Conservation (phyloP, 2,113 vertebrate genomes). For the Ivindomyrus marchei region DNA sequence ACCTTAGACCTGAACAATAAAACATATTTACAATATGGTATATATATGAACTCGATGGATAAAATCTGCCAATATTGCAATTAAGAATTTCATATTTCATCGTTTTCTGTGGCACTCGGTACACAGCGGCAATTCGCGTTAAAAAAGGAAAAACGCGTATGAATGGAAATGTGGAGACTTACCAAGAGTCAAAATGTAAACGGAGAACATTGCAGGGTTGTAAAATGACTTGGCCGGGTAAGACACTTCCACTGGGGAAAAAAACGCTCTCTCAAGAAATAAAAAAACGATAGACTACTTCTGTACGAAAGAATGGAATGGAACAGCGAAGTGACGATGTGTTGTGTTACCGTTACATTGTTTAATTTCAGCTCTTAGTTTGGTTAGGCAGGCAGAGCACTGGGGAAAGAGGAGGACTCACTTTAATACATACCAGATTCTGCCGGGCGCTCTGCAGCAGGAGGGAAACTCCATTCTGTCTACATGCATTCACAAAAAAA, state of each 20-base stretch:
- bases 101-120: not conserved
- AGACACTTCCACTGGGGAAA: not conserved
- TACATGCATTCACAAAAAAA: not conserved
- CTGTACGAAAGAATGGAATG: not conserved
- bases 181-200: conserved; percentile 20
- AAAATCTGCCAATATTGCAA: not conserved
- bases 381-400: not conserved
- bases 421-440: conserved; percentile 20
- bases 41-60: not conserved
- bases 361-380: conserved; percentile 18
- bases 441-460: not conserved
- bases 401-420: conserved; percentile 8
- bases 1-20: not conserved
- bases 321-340: not conserved
- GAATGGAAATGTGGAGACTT: not conserved
- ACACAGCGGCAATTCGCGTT: not conserved
- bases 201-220: conserved; percentile 10
- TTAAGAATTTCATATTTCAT: not conserved
- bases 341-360: conserved; percentile 23
- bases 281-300: not conserved
- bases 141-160: not conserved
- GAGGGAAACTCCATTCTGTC: not conserved
- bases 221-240: not conserved
- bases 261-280: not conserved
- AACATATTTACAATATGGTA: not conserved